These are phyloP conservation scores for Spilogale gracilis DNA, from an alignment of 2,113 vertebrate genomes.

Conservation along the genomic window DNA sequence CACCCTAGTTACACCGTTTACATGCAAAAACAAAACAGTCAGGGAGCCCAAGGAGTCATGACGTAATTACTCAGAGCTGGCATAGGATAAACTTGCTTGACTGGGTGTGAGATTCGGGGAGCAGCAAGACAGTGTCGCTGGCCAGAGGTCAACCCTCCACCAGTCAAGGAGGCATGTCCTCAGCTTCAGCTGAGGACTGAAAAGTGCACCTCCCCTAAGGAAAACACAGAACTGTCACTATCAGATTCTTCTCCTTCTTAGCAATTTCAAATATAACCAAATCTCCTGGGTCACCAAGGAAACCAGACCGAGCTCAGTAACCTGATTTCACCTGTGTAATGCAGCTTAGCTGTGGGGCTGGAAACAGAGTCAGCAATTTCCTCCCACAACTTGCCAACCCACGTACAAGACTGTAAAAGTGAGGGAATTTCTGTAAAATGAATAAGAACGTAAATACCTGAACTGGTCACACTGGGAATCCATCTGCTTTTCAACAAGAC, in stretches of 20 bases:
- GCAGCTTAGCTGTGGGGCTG: neutral
- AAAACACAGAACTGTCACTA: neutral
- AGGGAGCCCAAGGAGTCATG: constrained; percentile 3
- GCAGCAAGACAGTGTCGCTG: neutral
- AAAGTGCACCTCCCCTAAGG: neutral
- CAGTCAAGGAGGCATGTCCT: neutral
- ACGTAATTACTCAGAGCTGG: constrained; percentile 41
- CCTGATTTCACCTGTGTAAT: constrained; percentile 67
- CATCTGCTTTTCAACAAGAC: neutral
- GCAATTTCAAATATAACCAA: constrained; percentile 69
- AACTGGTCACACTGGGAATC: neutral
- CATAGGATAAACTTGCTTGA: constrained; percentile 26
- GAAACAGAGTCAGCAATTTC: constrained; percentile 32
- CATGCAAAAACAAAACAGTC: constrained; percentile 57
- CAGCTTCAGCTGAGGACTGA: neutral
- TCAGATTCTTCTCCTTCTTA: constrained; percentile 41
- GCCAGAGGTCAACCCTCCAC: neutral
- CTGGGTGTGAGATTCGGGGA: constrained; percentile 51
- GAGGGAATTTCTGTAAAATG: constrained; percentile 6
- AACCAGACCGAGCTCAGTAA: constrained; percentile 66
- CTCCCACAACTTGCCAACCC: constrained; percentile 22
- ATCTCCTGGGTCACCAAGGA: constrained; percentile 69
- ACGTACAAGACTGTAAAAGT: neutral
- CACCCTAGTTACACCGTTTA: constrained; percentile 71
- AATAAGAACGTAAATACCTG: neutral